phyloP scores from a whole-genome alignment of 2,797 vertebrate genomes.

The Simalia tracyae region DNA sequence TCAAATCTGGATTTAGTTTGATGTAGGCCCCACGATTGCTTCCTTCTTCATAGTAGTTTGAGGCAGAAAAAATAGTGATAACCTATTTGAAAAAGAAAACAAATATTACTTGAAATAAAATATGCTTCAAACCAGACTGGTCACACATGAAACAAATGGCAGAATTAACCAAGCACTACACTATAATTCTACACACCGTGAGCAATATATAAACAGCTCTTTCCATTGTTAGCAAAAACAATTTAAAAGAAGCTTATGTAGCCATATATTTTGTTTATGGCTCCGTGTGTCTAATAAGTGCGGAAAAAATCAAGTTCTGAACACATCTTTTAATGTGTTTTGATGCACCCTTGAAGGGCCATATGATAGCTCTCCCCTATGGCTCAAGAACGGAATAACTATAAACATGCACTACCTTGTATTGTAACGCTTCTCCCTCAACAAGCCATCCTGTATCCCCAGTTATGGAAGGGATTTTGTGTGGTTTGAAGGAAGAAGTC shows the following conservation, averaged over 20 bases:
- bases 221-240: not conserved
- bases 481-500: not conserved
- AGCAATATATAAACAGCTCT: not conserved
- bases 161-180: not conserved
- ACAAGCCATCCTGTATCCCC: not conserved
- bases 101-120: not conserved
- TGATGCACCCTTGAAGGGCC: not conserved
- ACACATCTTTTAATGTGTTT: not conserved
- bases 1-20: slow-evolving; percentile 81
- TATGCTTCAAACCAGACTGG: slow-evolving; percentile 3
- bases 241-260: not conserved
- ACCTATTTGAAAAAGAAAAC: slow-evolving; percentile 73
- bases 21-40: slow-evolving; percentile 96
- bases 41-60: slow-evolving; percentile 97
- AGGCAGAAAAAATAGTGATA: slow-evolving; percentile 96
- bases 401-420: not conserved
- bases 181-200: not conserved
- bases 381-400: not conserved
- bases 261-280: not conserved
- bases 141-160: not conserved
- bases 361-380: not conserved
- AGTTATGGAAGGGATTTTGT: not conserved
- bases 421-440: not conserved
- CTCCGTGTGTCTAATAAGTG: not conserved
- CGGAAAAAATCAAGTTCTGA: not conserved